Conservation (phyloP, 2,888 invertebrate genomes). For the Cylloceria caligata region DNA sequence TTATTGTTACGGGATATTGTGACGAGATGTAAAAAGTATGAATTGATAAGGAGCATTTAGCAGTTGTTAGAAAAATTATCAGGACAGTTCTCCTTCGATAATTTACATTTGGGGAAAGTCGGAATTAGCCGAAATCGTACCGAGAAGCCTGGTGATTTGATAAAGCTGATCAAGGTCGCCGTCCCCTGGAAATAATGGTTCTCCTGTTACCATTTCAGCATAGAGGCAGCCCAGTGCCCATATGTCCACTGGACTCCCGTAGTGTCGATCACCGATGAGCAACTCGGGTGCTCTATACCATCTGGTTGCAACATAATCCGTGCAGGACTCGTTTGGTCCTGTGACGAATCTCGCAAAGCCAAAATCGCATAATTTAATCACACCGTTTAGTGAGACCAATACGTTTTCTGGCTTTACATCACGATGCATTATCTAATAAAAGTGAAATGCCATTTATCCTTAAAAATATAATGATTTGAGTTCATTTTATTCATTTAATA, state of each 20-base stretch:
- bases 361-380: constrained; percentile 96
- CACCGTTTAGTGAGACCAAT: constrained; percentile 91
- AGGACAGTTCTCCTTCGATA: too few relatives aligned
- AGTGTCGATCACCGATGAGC: constrained; percentile 91
- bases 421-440: constrained; percentile 92
- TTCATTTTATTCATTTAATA: neutral
- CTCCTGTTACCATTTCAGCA: constrained; percentile 94
- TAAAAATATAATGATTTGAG: neutral
- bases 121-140: constrained; percentile 84
- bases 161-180: constrained; percentile 96
- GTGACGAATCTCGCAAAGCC: constrained; percentile 93
- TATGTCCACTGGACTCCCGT: constrained; percentile 92
- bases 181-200: constrained; percentile 95
- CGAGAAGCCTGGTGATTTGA: constrained; percentile 92
- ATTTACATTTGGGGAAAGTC: too few relatives aligned
- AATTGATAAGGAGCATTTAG: too few relatives aligned
- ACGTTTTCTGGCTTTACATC: constrained; percentile 97
- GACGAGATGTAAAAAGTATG: too few relatives aligned
- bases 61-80: too few relatives aligned
- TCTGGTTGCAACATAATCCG: constrained; percentile 95
- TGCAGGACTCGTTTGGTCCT: constrained; percentile 91
- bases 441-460: constrained; percentile 9
- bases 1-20: too few relatives aligned
- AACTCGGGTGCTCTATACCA: constrained; percentile 96
- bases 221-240: constrained; percentile 95